Conservation (phyloP, 2,888 invertebrate species). For the Emmelina monodactyla region DNA sequence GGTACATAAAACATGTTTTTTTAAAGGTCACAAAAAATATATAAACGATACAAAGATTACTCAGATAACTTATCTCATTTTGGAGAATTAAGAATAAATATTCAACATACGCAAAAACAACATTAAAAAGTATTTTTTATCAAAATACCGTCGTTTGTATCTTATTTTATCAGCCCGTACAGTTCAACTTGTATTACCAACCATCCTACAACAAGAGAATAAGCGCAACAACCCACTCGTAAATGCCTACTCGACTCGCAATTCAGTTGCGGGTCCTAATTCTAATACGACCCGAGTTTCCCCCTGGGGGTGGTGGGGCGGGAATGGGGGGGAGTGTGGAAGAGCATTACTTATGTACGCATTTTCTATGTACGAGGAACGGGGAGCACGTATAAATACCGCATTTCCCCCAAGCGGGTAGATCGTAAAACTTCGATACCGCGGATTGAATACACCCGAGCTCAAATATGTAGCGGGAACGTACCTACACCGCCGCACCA, state of each 20-base stretch:
- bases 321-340: too few species aligned
- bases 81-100: too few species aligned
- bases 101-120: too few species aligned
- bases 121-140: too few species aligned
- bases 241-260: constrained; percentile 27
- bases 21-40: too few species aligned
- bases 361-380: constrained; percentile 29
- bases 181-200: not conserved
- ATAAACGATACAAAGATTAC: too few species aligned
- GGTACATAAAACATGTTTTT: too few species aligned
- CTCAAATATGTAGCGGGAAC: constrained; percentile 42
- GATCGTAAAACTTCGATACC: constrained; percentile 62
- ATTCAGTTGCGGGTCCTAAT: constrained; percentile 51
- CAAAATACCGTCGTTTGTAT: too few species aligned
- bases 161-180: too few species aligned
- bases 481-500: constrained; percentile 21
- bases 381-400: constrained; percentile 50
- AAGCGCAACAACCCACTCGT: constrained; percentile 25
- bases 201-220: constrained; percentile 20
- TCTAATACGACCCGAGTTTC: constrained; percentile 41
- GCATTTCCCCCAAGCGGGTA: constrained; percentile 59
- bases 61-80: too few species aligned
- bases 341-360: constrained; percentile 48
- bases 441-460: constrained; percentile 54
- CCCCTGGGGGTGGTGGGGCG: constrained; percentile 29